Conservation (phyloP, 2,797 vertebrate species). For the Muscicapa comitata region DNA sequence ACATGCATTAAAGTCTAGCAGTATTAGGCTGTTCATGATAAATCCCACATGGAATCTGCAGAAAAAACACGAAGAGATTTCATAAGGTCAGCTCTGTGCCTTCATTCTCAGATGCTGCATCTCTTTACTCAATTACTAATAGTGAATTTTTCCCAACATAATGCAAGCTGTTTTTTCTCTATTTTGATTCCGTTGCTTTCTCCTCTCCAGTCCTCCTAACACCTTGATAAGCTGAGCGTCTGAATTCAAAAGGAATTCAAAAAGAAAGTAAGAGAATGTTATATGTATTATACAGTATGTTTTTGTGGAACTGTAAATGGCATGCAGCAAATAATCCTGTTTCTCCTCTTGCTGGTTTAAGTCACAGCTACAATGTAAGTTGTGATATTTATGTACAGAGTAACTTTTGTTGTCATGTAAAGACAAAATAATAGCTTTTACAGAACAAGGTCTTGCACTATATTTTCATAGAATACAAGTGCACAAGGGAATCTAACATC, state of each 20-base stretch:
- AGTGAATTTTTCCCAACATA: neutral
- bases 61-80: neutral
- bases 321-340: neutral
- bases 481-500: neutral
- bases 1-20: neutral
- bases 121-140: neutral
- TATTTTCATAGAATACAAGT: neutral
- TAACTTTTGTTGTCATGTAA: neutral
- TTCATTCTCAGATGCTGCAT: neutral
- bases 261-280: neutral
- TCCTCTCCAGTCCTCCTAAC: neutral
- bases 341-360: neutral
- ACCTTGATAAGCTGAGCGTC: neutral
- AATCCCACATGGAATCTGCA: neutral
- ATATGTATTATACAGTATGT: neutral
- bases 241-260: neutral
- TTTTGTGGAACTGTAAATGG: neutral
- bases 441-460: neutral
- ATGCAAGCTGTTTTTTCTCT: neutral
- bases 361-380: neutral
- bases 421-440: neutral
- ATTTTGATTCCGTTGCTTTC: neutral
- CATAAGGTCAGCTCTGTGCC: neutral
- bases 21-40: neutral
- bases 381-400: neutral